phyloP scores from a whole-genome alignment of 2,797 vertebrate genomes.

The Bradypodion ventrale region DNA sequence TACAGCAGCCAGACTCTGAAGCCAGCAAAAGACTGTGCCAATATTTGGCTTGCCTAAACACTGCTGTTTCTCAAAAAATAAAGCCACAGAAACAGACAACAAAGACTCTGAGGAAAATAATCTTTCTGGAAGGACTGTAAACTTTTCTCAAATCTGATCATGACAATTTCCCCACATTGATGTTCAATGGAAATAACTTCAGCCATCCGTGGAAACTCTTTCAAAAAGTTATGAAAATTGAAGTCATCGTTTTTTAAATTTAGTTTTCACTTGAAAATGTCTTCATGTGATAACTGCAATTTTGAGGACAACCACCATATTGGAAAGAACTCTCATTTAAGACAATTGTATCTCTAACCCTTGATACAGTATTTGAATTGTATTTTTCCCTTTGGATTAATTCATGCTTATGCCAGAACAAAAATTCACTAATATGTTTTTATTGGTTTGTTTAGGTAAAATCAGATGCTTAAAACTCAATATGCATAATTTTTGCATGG shows the following conservation, averaged over 20 bases:
- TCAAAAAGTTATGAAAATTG: background rate
- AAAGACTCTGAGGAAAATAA: background rate
- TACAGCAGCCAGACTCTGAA: background rate
- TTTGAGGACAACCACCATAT: background rate
- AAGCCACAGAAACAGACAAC: background rate
- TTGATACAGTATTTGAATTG: background rate
- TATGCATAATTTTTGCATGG: background rate
- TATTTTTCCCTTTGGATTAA: background rate
- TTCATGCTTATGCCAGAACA: background rate
- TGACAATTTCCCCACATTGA: no score
- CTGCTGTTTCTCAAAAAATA: conserved; percentile 12
- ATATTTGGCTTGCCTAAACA: background rate
- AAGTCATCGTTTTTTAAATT: background rate
- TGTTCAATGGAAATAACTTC: background rate
- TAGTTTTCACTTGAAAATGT: background rate
- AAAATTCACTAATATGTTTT: background rate
- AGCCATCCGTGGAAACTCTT: background rate
- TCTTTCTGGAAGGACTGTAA: background rate
- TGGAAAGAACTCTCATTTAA: background rate
- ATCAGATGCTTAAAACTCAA: background rate
- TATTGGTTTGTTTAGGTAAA: background rate
- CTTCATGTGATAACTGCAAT: background rate
- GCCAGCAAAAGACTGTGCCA: background rate
- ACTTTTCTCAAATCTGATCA: background rate
- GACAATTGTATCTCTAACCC: background rate